These are phyloP conservation scores for Atta colombica DNA, from an alignment of 1,140 invertebrate genomes.

Conservation along the genomic window DNA sequence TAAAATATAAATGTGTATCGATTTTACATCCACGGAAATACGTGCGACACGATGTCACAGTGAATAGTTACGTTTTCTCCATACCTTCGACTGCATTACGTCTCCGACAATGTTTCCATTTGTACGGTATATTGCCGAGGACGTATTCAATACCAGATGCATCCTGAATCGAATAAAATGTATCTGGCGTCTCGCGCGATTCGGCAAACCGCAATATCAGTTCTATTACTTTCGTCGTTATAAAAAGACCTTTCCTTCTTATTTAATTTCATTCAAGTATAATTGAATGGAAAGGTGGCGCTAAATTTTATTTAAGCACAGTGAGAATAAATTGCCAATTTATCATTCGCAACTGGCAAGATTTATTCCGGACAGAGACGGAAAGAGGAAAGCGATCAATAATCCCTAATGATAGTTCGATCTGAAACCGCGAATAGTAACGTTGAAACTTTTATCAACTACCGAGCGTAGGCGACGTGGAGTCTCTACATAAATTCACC, in stretches of 20 bases:
- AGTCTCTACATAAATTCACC: slow-evolving; percentile 57
- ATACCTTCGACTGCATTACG: slow-evolving; percentile 32
- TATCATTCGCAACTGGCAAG: not conserved
- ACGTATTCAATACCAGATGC: slow-evolving; percentile 59
- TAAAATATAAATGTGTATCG: slow-evolving; percentile 60
- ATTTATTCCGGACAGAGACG: not conserved
- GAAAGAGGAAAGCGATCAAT: slow-evolving; percentile 40
- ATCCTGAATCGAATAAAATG: slow-evolving; percentile 22
- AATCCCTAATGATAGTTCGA: slow-evolving; percentile 65
- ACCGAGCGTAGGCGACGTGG: slow-evolving; percentile 39
- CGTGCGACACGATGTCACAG: slow-evolving; percentile 34
- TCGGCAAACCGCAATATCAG: not conserved
- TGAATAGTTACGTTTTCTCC: slow-evolving; percentile 46
- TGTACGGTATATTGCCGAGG: slow-evolving; percentile 25
- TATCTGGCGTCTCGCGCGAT: slow-evolving; percentile 2
- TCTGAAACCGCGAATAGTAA: slow-evolving; percentile 45
- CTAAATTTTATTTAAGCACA: slow-evolving; percentile 18
- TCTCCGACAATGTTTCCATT: slow-evolving; percentile 53
- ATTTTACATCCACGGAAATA: slow-evolving; percentile 52
- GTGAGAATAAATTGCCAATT: not conserved
- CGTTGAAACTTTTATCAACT: slow-evolving; percentile 70
- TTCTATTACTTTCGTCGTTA: slow-evolving; percentile 11
- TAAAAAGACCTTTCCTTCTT: not conserved
- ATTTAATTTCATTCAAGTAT: not conserved
- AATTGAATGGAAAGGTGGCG: not conserved